Base-by-base conservation (phyloP, 1,140 invertebrate genomes). In the Portunus trituberculatus region DNA sequence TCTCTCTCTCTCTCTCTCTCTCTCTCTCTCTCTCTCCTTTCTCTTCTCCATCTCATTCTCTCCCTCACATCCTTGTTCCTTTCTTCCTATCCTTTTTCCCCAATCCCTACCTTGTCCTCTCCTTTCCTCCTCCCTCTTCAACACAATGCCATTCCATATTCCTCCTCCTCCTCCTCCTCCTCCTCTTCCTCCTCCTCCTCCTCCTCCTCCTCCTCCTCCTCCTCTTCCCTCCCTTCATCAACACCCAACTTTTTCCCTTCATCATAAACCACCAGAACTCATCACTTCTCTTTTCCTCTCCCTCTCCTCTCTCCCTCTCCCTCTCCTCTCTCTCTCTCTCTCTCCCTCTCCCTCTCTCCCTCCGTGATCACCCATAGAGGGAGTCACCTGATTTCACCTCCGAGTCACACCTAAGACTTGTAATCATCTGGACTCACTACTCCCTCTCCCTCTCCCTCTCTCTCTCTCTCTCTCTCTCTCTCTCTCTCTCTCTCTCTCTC, bases 241-340 rank as follows among this genome's bases (percentile, higher is more conserved):
- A 31, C n/a, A 91, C 89, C 45, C 52, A 59, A 59, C 52, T 59
- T 59, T 59, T 59, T 59, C 52, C 52, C 52, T 59, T 59, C 52
- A 59, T 59, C 52, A 59, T 59, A 59, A 59, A 59, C 52, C 52
- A 59, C 52, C 52, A 59, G 52, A 59, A 59, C 52, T 59, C 52
- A 59, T 59, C 52, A 59, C 52, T 10, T 59, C 67, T 8, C n/a
- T n/a, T 25, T 76, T 25, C 25, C n/a, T n/a, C 8, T n/a, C 67
- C 25, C n/a, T n/a, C n/a, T 76, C 67, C 25, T 25, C 20, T 20
- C 20, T 25, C 20, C 20, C 59, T 25, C 20, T 25, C 59, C 20
- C 20, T 20, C 20, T 20, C 20, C 20, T 25, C 59, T 25, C 59
- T 76, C 59, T 25, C 20, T 25, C 59, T 76, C 67, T n/a, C 20